Base-by-base conservation (phyloP, 2,113 vertebrate species). In the Tragulus kanchil region DNA sequence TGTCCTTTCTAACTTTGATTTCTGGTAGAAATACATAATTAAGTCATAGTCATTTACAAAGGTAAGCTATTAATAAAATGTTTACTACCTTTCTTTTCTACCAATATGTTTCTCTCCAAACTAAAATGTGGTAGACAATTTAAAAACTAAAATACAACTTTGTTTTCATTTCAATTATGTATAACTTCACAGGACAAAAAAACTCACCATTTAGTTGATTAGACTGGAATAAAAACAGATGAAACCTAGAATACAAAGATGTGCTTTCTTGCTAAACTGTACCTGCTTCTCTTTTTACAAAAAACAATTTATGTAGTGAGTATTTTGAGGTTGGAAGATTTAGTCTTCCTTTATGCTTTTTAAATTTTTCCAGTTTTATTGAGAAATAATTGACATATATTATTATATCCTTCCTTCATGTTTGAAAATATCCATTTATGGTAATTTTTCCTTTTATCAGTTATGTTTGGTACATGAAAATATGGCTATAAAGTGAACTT, bases 401-500 rank as follows among this genome's bases (percentile, higher is more conserved):
- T 19, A 81, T 11, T 81, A 31, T 81, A 8, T 45, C 50, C 8
- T 84, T 52, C 15, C n/a, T 21, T 97, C 48, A 73, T 36, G 25
- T 89, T 82, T 91, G 36, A 79, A 79, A 48, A 12, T 56, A 87
- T 13, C 36, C 48, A 88, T 50, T 64, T 90, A 77, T 17, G n/a
- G 16, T 75, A 42, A 48, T 81, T 90, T 54, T 56, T 23, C 31
- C 16, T 86, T 82, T 93, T 17, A 75, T 31, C 71, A 56, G 13
- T 84, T 85, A 64, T 79, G 50, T 67, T 79, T 56, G 28, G 26
- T 87, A 89, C 19, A 69, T 65, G 94, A 95, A 95, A 96, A 83
- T 17, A 93, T 48, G 36, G 94, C 82, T 85, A 3, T 59, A 89
- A 91, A 42, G 54, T 79, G 48, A 88, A 67, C 89, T 90, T 88